Percentiles rank a stretch among this genome's conserved stretches.
Conservation (phyloP, 2,797 vertebrate genomes). For the Podarcis siculus region DNA sequence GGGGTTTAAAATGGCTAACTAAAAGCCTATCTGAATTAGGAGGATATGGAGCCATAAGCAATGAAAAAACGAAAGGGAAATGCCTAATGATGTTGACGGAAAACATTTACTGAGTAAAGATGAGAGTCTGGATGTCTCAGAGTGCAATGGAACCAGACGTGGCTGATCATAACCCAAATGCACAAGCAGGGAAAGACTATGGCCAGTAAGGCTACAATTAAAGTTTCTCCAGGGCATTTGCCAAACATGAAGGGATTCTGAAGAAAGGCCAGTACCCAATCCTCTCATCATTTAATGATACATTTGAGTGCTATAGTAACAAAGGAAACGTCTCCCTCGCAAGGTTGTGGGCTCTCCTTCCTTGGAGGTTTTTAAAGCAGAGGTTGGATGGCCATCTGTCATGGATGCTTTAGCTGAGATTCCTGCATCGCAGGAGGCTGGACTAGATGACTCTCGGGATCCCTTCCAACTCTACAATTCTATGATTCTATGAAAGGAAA, state of each 20-base stretch:
- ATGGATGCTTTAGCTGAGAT: too few species aligned
- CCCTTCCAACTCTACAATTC: too few species aligned
- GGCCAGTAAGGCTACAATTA: not conserved
- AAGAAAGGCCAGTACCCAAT: not conserved
- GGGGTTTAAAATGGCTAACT: constrained; percentile 41
- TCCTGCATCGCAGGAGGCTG: too few species aligned
- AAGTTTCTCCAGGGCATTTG: not conserved
- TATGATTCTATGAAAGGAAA: too few species aligned
- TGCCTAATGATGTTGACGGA: constrained; percentile 8
- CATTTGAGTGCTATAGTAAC: not conserved
- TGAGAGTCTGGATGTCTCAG: constrained; percentile 16
- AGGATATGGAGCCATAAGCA: constrained; percentile 53
- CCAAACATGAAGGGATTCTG: not conserved
- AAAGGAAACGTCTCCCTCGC: not conserved
- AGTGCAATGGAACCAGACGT: not conserved
- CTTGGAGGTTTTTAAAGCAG: too few species aligned
- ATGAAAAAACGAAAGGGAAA: constrained; percentile 53
- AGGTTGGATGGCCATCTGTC: too few species aligned
- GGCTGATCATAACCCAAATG: not conserved
- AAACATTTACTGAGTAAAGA: constrained; percentile 47
- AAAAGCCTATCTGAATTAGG: constrained; percentile 22
- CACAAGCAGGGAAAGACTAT: accelerated
- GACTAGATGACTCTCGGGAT: too few species aligned
- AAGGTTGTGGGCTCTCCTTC: too few species aligned
- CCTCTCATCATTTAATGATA: not conserved